Conservation (phyloP, 2,797 vertebrate genomes). For the Leptodactylus fallax region DNA sequence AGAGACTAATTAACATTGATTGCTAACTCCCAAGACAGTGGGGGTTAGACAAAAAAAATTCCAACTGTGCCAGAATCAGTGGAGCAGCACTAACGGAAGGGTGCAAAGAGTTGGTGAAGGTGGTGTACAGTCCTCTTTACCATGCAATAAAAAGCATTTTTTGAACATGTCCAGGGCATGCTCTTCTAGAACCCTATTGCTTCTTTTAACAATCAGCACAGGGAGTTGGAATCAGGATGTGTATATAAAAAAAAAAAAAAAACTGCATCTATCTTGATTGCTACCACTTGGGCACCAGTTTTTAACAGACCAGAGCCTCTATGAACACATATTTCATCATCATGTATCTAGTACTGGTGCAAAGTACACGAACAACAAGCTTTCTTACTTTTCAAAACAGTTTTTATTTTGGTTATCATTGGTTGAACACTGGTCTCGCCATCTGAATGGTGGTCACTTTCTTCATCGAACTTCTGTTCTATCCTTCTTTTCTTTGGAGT, state of each 20-base stretch:
- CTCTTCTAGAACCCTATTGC: too few species aligned
- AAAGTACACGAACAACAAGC: not conserved
- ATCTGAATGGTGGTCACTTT: slow-evolving; percentile 94
- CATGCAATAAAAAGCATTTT: too few species aligned
- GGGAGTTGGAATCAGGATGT: not conserved
- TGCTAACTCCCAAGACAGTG: too few species aligned
- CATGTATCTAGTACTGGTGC: not conserved
- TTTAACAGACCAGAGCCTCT: not conserved
- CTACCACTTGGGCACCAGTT: not conserved
- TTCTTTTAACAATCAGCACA: not conserved
- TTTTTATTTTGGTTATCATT: slow-evolving; percentile 99
- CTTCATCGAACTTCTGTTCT: slow-evolving; percentile 87
- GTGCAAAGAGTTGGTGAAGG: too few species aligned
- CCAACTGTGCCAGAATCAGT: too few species aligned
- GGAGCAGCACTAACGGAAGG: too few species aligned
- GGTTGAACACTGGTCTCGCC: slow-evolving; percentile 95
- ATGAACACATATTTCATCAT: not conserved
- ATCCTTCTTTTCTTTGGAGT: slow-evolving; percentile 94
- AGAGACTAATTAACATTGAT: too few species aligned
- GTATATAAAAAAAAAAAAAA: not conserved
- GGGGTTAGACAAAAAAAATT: too few species aligned
- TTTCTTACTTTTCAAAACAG: slow-evolving; percentile 96
- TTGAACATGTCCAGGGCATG: too few species aligned
- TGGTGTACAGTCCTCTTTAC: too few species aligned
- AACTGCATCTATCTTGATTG: not conserved